These are phyloP conservation scores for Dolichopus griseipennis DNA, from an alignment of 2,888 invertebrate species.

Conservation along the genomic window DNA sequence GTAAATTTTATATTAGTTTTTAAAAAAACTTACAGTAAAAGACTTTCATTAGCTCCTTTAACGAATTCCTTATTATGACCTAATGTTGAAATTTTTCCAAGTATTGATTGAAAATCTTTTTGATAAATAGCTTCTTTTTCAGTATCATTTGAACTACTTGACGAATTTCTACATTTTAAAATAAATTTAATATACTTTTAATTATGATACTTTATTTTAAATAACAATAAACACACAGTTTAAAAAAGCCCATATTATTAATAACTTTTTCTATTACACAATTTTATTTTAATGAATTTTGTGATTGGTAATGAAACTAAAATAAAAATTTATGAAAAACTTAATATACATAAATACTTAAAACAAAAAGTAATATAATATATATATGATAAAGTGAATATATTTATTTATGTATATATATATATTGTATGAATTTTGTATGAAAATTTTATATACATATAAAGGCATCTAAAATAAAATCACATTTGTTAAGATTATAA, in stretches of 20 bases:
- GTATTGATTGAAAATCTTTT: slow-evolving; percentile 37
- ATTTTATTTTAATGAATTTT: background rate
- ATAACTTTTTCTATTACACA: background rate
- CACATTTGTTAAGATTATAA: no score
- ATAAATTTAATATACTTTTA: slow-evolving; percentile 9
- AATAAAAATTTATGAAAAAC: background rate
- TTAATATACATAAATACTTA: no score
- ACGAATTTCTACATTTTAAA: slow-evolving; percentile 28
- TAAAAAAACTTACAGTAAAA: slow-evolving; percentile 59
- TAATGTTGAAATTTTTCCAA: slow-evolving; percentile 41
- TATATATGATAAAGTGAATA: no score
- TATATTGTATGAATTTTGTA: no score
- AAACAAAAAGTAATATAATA: no score
- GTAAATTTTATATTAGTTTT: background rate
- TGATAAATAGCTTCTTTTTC: slow-evolving; percentile 24
- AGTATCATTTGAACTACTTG: slow-evolving; percentile 27
- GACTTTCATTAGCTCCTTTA: slow-evolving; percentile 70
- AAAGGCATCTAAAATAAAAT: no score
- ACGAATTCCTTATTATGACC: slow-evolving; percentile 65
- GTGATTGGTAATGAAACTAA: background rate
- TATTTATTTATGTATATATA: no score
- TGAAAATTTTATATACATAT: no score
- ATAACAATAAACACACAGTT: no score
- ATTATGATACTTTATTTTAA: background rate
- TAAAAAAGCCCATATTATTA: background rate